Evolutionary conservation across 64 coral and sea anemone species (phyloP), one percentile per base, ranked within the genome.

Genomic region (Dendronephthya gigantea): DNA sequence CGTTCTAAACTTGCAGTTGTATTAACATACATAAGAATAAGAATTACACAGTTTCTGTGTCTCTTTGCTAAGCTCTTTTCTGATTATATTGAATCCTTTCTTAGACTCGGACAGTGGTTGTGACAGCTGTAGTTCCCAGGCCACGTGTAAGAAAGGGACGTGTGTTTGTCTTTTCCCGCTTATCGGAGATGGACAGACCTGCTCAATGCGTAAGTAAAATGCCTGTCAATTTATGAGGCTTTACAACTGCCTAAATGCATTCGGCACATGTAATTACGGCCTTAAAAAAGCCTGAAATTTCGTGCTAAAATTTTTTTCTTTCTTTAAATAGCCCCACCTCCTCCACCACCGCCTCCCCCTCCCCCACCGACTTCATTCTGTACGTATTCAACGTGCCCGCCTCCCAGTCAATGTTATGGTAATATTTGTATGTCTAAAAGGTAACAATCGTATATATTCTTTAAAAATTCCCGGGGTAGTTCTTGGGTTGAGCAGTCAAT

Each of bases 101-200:
- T 35, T 79, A 79, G 72, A 79, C 15, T 79, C 72, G 13, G 36
- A 39, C 17, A 79, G 32, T 79, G 72, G 29, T 14, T 79, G 72
- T 39, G 72, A 79, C 72, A 79, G 36, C 28, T 79, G 72, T 79
- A 79, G 72, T 79, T 39, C 72, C 2, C 72, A 79, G 16, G 72
- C 72, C 30, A 79, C 72, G 9, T 79, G 72, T 19, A 79, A 79
- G 29, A 79, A 79, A 16, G 36, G 36, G 0, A 2, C 32, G 72
- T 79, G 72, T 34, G 29, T 79, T 34, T 79, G 72, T 39, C 72
- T 79, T 16, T 79, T 79, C 17, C 72, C 72, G 9, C 36, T 79
- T 14, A 19, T 39, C 10, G 72, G 72, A 33, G 36, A 79, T 79
- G 72, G 72, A 4, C 72, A 79, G 22, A 79, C 72, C 15, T 79